Evolutionary conservation across 2,888 invertebrate genomes (phyloP).

Genomic region (Scaeva pyrastri): DNA sequence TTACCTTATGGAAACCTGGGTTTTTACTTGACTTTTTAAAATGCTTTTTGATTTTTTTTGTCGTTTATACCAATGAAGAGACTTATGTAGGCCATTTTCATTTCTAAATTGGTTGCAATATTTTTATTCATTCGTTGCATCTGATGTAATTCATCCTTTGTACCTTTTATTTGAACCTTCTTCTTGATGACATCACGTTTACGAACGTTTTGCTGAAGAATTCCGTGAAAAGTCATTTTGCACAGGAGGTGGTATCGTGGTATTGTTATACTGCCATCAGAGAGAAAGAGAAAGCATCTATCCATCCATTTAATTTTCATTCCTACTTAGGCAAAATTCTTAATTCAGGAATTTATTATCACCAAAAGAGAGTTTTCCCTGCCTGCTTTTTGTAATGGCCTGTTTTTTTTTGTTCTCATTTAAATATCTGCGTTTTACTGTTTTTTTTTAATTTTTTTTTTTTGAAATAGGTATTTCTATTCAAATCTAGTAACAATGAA

Average conservation of each 20-base stretch:
- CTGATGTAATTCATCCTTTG: neutral
- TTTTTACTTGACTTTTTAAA: neutral
- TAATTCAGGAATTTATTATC: slow-evolving; percentile 73
- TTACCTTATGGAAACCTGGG: slow-evolving; percentile 22
- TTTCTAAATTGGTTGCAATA: slow-evolving; percentile 69
- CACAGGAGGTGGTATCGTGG: slow-evolving; percentile 70
- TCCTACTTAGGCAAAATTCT: slow-evolving; percentile 63
- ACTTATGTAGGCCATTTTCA: slow-evolving; percentile 73
- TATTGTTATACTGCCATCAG: slow-evolving; percentile 23
- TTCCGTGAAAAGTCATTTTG: slow-evolving; percentile 6
- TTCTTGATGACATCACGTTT: neutral
- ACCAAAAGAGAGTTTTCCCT: slow-evolving; percentile 57
- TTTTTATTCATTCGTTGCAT: slow-evolving; percentile 46
- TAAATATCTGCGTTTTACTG: neutral
- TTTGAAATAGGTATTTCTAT: slow-evolving; percentile 8
- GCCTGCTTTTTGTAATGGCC: slow-evolving; percentile 23
- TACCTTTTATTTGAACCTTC: neutral
- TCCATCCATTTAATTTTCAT: slow-evolving; percentile 72
- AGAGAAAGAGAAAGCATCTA: neutral
- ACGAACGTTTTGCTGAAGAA: neutral
- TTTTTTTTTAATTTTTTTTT: neutral
- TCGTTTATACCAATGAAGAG: slow-evolving; percentile 47
- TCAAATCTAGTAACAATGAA: neutral
- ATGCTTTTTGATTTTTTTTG: neutral
- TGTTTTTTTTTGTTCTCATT: neutral